Conservation (phyloP, 2,797 vertebrate genomes). For the Echiichthys vipera region DNA sequence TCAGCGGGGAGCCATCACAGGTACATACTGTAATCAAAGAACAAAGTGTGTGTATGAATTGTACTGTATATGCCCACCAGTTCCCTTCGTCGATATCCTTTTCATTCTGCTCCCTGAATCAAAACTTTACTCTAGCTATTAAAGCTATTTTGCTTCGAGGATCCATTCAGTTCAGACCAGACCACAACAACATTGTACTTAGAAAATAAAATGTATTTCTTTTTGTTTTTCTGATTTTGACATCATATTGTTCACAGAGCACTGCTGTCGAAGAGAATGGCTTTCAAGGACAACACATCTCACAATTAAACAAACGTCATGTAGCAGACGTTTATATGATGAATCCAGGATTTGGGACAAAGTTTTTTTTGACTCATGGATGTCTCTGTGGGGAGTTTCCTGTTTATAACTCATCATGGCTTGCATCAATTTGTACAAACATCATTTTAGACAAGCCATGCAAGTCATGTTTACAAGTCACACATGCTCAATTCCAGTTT, state of each 20-base stretch:
- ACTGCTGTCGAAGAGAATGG: not conserved
- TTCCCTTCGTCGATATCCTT: constrained; percentile 29
- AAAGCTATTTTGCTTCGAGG: not conserved
- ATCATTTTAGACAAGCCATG: not conserved
- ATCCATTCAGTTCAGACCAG: constrained; percentile 34
- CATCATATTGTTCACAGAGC: constrained; percentile 24
- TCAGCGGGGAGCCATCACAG: constrained; percentile 1
- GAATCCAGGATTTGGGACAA: not conserved
- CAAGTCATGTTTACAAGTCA: constrained; percentile 2
- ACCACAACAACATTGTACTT: constrained; percentile 14
- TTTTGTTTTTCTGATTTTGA: constrained; percentile 18
- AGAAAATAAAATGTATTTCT: constrained; percentile 19
- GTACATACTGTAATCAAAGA: constrained; percentile 6
- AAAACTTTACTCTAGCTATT: constrained; percentile 21
- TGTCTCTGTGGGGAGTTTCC: not conserved
- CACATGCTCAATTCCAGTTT: not conserved
- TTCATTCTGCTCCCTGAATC: constrained; percentile 35
- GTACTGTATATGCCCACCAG: not conserved
- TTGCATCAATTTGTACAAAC: constrained; percentile 18
- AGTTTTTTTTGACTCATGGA: not conserved
- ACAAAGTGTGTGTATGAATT: too few relatives aligned
- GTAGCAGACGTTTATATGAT: not conserved
- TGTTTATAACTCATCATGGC: not conserved
- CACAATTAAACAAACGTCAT: not conserved
- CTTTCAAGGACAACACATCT: constrained; percentile 15